Evolutionary conservation across 2,113 vertebrate species (phyloP).

Genomic region (Bostrychus sinensis): DNA sequence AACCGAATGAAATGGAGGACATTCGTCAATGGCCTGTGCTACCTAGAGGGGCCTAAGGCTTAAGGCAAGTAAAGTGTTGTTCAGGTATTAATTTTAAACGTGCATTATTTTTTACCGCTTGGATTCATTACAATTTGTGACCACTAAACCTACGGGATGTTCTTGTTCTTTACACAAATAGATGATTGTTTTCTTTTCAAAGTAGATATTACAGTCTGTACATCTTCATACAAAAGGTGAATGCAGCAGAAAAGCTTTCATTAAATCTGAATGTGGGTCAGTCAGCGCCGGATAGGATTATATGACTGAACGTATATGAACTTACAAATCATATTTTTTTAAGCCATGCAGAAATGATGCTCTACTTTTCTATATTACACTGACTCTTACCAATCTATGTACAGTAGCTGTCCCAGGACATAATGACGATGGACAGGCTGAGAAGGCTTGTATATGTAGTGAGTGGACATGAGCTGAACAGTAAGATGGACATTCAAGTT

Average conservation of each 20-base stretch:
- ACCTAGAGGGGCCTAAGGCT: no score
- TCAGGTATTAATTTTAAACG: no score
- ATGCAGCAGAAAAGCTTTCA: neutral
- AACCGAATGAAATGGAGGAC: no score
- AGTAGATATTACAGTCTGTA: neutral
- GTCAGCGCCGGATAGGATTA: slow-evolving; percentile 15
- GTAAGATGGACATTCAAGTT: neutral
- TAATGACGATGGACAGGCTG: slow-evolving; percentile 5
- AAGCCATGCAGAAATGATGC: neutral
- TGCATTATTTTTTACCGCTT: no score
- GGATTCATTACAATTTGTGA: no score
- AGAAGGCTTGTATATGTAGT: slow-evolving; percentile 9
- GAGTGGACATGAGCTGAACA: slow-evolving; percentile 18
- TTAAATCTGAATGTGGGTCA: slow-evolving; percentile 21
- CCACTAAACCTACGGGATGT: no score
- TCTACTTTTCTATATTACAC: neutral
- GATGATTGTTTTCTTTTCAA: no score
- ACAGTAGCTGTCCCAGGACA: neutral
- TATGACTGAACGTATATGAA: slow-evolving; percentile 1
- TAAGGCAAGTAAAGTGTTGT: no score
- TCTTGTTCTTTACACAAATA: neutral
- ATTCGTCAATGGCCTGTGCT: no score
- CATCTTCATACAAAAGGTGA: neutral
- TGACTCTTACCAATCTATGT: neutral
- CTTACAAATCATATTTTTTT: slow-evolving; percentile 11